Percentiles rank a stretch among this genome's conserved stretches.
Evolutionary conservation across 2,113 vertebrate species (phyloP).

Genomic region (Melierax canorus): DNA sequence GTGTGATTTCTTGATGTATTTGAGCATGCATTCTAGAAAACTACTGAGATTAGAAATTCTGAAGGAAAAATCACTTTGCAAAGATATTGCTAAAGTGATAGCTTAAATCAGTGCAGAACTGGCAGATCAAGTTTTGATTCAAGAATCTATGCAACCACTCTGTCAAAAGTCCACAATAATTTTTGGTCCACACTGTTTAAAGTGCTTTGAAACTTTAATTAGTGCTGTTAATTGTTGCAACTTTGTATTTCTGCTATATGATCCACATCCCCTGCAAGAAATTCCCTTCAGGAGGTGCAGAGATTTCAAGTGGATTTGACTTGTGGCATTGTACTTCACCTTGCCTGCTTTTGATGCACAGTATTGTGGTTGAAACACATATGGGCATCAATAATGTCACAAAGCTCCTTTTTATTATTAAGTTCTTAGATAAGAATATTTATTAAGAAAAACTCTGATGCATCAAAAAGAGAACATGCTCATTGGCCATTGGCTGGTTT

Average conservation of each 20-base stretch:
- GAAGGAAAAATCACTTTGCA: neutral
- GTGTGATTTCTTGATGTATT: neutral
- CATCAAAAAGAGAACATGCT: neutral
- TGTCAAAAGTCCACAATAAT: neutral
- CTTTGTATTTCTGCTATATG: neutral
- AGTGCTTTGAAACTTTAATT: neutral
- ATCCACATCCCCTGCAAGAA: neutral
- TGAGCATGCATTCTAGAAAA: neutral
- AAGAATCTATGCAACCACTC: neutral
- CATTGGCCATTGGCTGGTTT: neutral
- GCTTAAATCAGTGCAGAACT: neutral
- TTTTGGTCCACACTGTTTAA: neutral
- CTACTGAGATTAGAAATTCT: neutral
- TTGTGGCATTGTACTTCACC: rapidly evolving
- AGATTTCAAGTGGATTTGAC: neutral
- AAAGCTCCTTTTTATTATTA: neutral
- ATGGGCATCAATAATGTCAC: neutral
- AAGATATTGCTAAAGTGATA: neutral
- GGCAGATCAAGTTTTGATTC: neutral
- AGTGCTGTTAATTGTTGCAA: neutral
- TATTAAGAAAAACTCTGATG: neutral
- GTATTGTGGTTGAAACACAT: neutral
- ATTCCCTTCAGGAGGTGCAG: neutral
- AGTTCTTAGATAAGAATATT: neutral
- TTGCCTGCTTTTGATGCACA: neutral